Conservation (phyloP, 2,113 vertebrate genomes). For the Gobius niger region DNA sequence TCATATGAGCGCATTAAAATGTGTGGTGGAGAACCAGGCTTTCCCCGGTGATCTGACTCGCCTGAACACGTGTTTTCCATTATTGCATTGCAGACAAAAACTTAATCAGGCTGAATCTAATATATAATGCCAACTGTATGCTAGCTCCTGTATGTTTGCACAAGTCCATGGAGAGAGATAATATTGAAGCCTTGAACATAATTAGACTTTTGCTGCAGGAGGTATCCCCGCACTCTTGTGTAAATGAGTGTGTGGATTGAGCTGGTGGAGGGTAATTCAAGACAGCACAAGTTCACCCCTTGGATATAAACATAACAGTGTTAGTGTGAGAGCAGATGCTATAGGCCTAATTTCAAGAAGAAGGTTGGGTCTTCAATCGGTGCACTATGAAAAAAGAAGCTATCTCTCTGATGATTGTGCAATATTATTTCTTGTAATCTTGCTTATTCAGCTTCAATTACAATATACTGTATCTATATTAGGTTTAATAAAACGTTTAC, state of each 20-base stretch:
- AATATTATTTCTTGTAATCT: too few relatives aligned
- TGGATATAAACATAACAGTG: constrained; percentile 19
- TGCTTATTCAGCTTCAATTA: too few relatives aligned
- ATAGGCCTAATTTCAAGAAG: background rate
- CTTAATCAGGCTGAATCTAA: constrained; percentile 64
- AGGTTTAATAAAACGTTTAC: too few relatives aligned
- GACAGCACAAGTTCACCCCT: constrained; percentile 14
- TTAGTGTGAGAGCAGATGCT: background rate
- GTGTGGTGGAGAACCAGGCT: constrained; percentile 64
- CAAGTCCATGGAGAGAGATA: constrained; percentile 29
- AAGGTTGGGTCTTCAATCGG: background rate
- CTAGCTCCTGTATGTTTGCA: constrained; percentile 24
- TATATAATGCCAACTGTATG: constrained; percentile 40
- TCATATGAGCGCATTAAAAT: constrained; percentile 71
- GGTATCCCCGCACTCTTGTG: constrained; percentile 24
- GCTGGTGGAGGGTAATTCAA: constrained; percentile 34
- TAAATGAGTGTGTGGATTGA: constrained; percentile 10
- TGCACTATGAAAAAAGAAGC: too few relatives aligned
- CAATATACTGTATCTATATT: too few relatives aligned
- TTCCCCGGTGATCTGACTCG: constrained; percentile 68
- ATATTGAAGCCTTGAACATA: constrained; percentile 48
- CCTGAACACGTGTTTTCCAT: constrained; percentile 72
- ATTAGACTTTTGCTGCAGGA: constrained; percentile 54
- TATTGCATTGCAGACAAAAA: constrained; percentile 68
- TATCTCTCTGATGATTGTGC: too few relatives aligned